Conservation (phyloP, 2,888 invertebrate species). For the Eulithis testata region DNA sequence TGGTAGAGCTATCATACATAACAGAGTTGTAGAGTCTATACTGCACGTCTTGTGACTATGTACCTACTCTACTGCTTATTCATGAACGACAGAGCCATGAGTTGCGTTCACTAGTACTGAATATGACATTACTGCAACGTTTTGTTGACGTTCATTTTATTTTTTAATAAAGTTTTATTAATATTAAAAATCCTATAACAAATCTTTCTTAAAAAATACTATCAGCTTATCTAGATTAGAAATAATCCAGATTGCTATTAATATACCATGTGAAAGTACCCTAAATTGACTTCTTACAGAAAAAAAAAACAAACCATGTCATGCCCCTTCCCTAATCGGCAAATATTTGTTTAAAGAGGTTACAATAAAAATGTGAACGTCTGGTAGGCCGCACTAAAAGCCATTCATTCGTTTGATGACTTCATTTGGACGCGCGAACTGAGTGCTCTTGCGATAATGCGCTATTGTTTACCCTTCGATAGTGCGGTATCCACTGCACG, state of each 20-base stretch:
- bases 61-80: too few species aligned
- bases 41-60: too few species aligned
- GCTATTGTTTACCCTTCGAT: constrained; percentile 85
- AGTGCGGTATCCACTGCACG: constrained; percentile 81
- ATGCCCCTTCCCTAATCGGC: constrained; percentile 44
- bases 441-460: constrained; percentile 82
- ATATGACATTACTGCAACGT: too few species aligned
- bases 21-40: too few species aligned
- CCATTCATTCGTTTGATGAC: constrained; percentile 84
- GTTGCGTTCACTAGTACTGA: too few species aligned
- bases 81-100: too few species aligned
- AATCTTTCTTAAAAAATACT: too few species aligned
- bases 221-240: too few species aligned
- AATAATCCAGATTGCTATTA: background rate
- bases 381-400: constrained; percentile 70
- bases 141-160: too few species aligned
- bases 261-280: background rate
- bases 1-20: too few species aligned
- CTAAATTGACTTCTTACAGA: constrained; percentile 37
- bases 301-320: constrained; percentile 48
- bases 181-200: too few species aligned
- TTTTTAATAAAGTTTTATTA: too few species aligned
- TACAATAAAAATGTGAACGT: constrained; percentile 81
- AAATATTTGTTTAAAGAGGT: constrained; percentile 79
- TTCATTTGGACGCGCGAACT: constrained; percentile 81